Evolutionary conservation across 2,888 invertebrate species (phyloP).

Genomic region (Diaphora mendica): DNA sequence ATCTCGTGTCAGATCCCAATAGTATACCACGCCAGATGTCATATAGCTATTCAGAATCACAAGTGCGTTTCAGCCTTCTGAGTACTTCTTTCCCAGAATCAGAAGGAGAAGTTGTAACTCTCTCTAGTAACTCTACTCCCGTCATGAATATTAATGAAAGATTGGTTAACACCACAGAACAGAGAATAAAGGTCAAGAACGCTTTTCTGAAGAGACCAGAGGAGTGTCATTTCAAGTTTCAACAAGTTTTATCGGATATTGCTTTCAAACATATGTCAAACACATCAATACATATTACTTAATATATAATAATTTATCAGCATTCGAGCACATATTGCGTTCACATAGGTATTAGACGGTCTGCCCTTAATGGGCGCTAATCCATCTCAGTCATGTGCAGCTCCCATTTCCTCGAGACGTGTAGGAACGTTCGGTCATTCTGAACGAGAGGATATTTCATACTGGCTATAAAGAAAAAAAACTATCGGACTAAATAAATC

Average conservation of each 20-base stretch:
- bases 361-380: slow-evolving; percentile 62
- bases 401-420: slow-evolving; percentile 54
- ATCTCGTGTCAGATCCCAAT: no score
- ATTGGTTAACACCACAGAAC: no score
- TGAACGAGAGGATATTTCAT: slow-evolving; percentile 45
- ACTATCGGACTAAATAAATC: slow-evolving; percentile 35
- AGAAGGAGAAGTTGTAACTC: no score
- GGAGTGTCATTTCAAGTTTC: no score
- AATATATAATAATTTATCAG: slow-evolving; percentile 44
- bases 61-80: no score
- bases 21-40: no score
- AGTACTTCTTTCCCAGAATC: no score
- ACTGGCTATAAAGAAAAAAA: slow-evolving; percentile 37
- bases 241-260: not conserved
- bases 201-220: no score
- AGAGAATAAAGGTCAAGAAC: no score
- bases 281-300: slow-evolving; percentile 30
- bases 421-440: slow-evolving; percentile 54
- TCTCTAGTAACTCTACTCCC: no score
- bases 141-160: no score
- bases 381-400: slow-evolving; percentile 67
- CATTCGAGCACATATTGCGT: slow-evolving; percentile 47
- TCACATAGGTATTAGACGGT: slow-evolving; percentile 43
- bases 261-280: slow-evolving; percentile 3
- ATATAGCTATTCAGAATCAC: no score